Percentiles rank a stretch among this genome's conserved stretches.
Conservation (phyloP, 2,888 invertebrate species). For the Fragum whitleyi region DNA sequence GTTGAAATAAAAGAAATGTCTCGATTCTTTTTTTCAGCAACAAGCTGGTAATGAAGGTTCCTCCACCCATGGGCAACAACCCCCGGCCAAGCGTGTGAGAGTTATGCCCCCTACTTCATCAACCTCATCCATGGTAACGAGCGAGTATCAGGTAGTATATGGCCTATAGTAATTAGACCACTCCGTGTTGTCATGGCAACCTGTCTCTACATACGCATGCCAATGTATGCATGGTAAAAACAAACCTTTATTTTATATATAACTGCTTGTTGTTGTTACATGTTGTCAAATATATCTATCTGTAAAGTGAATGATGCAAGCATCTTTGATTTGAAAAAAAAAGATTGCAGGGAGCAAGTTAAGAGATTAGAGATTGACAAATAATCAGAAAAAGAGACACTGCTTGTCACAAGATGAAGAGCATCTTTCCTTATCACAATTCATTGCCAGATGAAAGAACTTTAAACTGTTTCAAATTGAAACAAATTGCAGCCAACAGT, state of each 20-base stretch:
- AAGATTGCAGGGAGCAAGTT: no score
- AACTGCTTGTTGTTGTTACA: neutral
- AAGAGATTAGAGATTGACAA: no score
- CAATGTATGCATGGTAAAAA: neutral
- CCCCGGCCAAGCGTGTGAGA: conserved; percentile 82
- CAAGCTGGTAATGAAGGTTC: conserved; percentile 76
- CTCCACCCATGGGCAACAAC: conserved; percentile 83
- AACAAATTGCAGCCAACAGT: no score
- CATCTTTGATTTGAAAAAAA: no score
- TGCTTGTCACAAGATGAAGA: no score
- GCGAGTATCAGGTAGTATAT: conserved; percentile 78
- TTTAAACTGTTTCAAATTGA: no score
- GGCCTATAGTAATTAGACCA: conserved; percentile 50
- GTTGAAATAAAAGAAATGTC: no score
- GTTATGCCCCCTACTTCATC: conserved; percentile 81
- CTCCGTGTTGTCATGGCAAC: conserved; percentile 7
- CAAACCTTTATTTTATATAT: neutral
- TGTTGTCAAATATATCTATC: neutral
- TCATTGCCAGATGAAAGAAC: no score
- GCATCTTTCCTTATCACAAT: no score
- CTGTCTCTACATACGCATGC: neutral
- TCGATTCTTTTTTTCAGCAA: conserved; percentile 25
- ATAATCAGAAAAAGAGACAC: no score
- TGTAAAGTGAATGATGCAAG: no score
- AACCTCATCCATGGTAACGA: conserved; percentile 79